Conservation (phyloP, 1,140 invertebrate species). For the Teleopsis dalmanni region DNA sequence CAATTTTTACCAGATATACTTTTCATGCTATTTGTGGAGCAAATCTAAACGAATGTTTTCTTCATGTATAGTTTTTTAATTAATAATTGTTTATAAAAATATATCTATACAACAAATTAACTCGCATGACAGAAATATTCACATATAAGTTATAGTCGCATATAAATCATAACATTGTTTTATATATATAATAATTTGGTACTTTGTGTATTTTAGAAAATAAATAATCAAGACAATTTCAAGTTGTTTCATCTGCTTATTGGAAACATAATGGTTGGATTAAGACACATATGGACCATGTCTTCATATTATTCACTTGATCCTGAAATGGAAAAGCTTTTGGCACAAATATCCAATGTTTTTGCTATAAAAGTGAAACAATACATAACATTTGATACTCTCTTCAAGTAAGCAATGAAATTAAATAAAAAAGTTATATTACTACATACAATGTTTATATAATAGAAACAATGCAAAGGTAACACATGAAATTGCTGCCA, state of each 20-base stretch:
- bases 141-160: neutral
- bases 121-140: neutral
- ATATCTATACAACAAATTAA: neutral
- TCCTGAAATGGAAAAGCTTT: constrained; percentile 66
- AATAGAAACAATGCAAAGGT: constrained; percentile 49
- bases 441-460: neutral
- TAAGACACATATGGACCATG: constrained; percentile 77
- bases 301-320: constrained; percentile 67
- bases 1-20: no score
- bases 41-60: no score
- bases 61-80: neutral
- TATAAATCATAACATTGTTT: neutral
- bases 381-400: constrained; percentile 59
- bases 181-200: neutral
- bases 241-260: constrained; percentile 62
- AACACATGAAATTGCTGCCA: constrained; percentile 49
- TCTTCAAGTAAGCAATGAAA: constrained; percentile 56
- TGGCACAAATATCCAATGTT: constrained; percentile 73
- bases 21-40: no score
- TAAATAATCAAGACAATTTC: constrained; percentile 64
- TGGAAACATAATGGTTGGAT: constrained; percentile 67
- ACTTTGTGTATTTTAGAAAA: constrained; percentile 49
- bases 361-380: constrained; percentile 66
- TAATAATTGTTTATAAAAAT: neutral
- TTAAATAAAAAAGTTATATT: neutral